Conservation (phyloP, 2,113 vertebrate species). For the Tinamus guttatus region DNA sequence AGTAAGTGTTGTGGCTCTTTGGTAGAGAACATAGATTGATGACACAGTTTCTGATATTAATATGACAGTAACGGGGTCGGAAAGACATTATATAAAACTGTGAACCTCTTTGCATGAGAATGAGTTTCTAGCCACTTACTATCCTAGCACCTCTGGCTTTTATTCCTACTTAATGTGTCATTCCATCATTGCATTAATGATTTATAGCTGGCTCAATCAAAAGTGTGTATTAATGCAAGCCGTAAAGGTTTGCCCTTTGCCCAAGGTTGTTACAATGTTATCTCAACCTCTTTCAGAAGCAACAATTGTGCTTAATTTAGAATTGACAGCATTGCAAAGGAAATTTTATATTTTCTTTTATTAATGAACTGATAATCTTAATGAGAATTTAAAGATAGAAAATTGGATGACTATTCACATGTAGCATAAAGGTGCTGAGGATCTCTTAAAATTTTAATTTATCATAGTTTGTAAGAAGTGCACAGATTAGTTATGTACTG, state of each 20-base stretch:
- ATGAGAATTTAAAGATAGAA: conserved; percentile 28
- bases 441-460: conserved; percentile 11
- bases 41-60: neutral
- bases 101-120: neutral
- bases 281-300: conserved; percentile 9
- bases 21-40: neutral
- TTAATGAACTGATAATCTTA: neutral
- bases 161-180: neutral
- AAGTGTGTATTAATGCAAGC: neutral
- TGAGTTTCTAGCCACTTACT: neutral
- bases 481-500: neutral
- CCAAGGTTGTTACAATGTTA: neutral
- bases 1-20: neutral
- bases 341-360: neutral
- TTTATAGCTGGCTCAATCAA: conserved; percentile 2
- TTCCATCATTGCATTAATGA: neutral
- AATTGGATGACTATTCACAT: neutral
- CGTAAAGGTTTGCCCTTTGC: neutral
- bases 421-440: neutral
- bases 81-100: neutral
- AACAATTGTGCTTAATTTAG: conserved; percentile 36
- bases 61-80: neutral
- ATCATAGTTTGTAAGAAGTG: neutral
- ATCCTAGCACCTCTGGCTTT: neutral
- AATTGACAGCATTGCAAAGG: neutral